Evolutionary conservation across 2,888 invertebrate genomes (phyloP).

Genomic region (Icerya purchasi): DNA sequence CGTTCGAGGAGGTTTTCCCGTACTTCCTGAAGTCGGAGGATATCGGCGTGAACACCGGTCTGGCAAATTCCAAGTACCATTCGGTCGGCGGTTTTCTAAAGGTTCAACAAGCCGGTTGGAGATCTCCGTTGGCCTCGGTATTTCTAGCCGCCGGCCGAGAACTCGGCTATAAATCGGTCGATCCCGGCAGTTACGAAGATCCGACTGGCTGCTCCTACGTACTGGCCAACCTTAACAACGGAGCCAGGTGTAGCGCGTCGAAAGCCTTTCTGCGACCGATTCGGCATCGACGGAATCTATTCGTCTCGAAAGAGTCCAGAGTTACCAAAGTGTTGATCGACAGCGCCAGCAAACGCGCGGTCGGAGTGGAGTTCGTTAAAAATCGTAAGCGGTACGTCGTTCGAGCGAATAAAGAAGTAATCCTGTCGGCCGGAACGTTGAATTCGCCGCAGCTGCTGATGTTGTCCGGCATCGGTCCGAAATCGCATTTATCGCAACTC

Average conservation of each 20-base stretch:
- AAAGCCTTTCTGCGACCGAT: slow-evolving; percentile 40
- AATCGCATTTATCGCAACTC: slow-evolving; percentile 24
- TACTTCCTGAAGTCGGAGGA: slow-evolving; percentile 74
- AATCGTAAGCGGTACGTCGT: slow-evolving; percentile 23
- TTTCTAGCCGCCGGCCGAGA: slow-evolving; percentile 48
- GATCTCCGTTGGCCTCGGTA: slow-evolving; percentile 57
- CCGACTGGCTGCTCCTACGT: slow-evolving; percentile 41
- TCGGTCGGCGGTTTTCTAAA: slow-evolving; percentile 54
- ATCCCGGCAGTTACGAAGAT: slow-evolving; percentile 28
- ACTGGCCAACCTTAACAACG: slow-evolving; percentile 43
- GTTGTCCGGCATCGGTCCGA: slow-evolving; percentile 46
- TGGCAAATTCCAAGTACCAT: slow-evolving; percentile 39
- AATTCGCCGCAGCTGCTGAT: slow-evolving; percentile 76
- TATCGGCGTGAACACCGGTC: slow-evolving; percentile 46
- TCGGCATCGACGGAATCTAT: slow-evolving; percentile 22
- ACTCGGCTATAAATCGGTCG: slow-evolving; percentile 41
- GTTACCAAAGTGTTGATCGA: slow-evolving; percentile 46
- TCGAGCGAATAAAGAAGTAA: slow-evolving; percentile 51
- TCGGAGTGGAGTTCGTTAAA: slow-evolving; percentile 24
- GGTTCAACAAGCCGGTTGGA: slow-evolving; percentile 62
- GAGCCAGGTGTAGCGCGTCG: slow-evolving; percentile 41
- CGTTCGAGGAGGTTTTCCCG: slow-evolving; percentile 52
- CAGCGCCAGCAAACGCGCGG: slow-evolving; percentile 35
- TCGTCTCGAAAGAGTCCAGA: slow-evolving; percentile 18
- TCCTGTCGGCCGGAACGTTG: slow-evolving; percentile 66